Evolutionary conservation across 2,888 invertebrate genomes (phyloP).

Genomic region (Phlogophora meticulosa): DNA sequence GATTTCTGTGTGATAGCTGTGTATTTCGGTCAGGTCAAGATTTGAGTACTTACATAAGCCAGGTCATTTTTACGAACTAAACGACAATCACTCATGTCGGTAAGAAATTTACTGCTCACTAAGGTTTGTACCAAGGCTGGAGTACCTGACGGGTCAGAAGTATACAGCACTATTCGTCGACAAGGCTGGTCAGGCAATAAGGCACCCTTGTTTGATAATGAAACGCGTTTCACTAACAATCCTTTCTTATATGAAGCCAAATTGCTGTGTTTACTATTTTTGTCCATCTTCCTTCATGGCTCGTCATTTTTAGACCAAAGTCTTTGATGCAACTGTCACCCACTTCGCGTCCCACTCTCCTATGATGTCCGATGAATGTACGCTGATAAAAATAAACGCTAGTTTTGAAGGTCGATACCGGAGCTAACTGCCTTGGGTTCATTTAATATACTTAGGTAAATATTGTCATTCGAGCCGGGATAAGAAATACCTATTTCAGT

Average conservation of each 20-base stretch:
- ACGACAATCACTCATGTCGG: not conserved
- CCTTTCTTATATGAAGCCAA: slow-evolving; percentile 3
- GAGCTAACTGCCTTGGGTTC: no score
- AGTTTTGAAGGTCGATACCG: not conserved
- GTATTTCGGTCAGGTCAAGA: slow-evolving; percentile 12
- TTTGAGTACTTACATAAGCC: slow-evolving; percentile 9
- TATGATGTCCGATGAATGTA: not conserved
- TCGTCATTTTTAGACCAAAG: slow-evolving; percentile 7
- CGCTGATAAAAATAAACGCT: not conserved
- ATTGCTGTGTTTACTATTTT: not conserved
- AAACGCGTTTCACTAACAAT: not conserved
- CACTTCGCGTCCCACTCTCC: not conserved
- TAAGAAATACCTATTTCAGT: not conserved
- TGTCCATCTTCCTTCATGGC: not conserved
- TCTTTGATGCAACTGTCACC: not conserved
- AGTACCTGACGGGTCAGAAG: no score
- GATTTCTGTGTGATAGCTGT: slow-evolving; percentile 4
- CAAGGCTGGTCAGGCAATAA: not conserved
- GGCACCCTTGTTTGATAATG: not conserved
- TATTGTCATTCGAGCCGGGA: not conserved
- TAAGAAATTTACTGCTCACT: not conserved
- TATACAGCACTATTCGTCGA: not conserved
- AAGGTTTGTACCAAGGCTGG: not conserved
- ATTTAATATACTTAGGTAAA: not conserved
- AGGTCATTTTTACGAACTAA: not conserved